These are phyloP conservation scores for Sitodiplosis mosellana DNA, from an alignment of 1,140 invertebrate species.

Conservation along the genomic window DNA sequence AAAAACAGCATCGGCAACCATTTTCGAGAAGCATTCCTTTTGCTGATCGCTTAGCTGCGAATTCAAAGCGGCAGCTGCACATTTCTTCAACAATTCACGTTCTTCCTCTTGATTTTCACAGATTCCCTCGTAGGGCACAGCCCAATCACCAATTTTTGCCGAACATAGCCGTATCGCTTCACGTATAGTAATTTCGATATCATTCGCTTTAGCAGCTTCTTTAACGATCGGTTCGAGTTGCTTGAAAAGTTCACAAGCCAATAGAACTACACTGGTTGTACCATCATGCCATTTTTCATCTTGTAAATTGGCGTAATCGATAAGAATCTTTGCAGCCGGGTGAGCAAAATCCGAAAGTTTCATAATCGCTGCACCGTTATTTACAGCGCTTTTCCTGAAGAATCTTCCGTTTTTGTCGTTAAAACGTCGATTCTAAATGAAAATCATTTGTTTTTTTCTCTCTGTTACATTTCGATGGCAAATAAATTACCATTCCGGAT, in stretches of 20 bases:
- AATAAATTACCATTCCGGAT: constrained; percentile 97
- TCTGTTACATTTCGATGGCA: constrained; percentile 75
- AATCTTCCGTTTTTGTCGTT: constrained; percentile 64
- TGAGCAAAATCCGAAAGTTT: constrained; percentile 94
- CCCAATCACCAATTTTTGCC: constrained; percentile 68
- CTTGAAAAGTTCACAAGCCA: constrained; percentile 92
- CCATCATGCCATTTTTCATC: constrained; percentile 95
- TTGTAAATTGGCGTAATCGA: constrained; percentile 98
- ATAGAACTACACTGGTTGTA: constrained; percentile 87
- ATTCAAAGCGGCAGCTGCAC: constrained; percentile 89
- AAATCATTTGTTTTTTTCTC: neutral
- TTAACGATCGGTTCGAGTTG: constrained; percentile 90
- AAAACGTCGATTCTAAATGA: constrained; percentile 20
- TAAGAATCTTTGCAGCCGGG: constrained; percentile 91
- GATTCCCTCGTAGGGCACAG: constrained; percentile 57
- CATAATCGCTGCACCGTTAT: constrained; percentile 98
- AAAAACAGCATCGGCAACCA: constrained; percentile 96
- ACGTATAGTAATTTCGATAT: constrained; percentile 76
- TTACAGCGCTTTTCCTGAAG: constrained; percentile 90
- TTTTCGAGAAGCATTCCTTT: constrained; percentile 87
- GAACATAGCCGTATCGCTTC: constrained; percentile 63
- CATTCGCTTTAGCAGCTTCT: constrained; percentile 87
- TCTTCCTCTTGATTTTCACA: constrained; percentile 38
- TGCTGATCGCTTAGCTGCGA: constrained; percentile 93
- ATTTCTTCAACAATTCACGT: constrained; percentile 71